phyloP scores from a whole-genome alignment of 1,140 invertebrate species.

The Pararge aegeria region DNA sequence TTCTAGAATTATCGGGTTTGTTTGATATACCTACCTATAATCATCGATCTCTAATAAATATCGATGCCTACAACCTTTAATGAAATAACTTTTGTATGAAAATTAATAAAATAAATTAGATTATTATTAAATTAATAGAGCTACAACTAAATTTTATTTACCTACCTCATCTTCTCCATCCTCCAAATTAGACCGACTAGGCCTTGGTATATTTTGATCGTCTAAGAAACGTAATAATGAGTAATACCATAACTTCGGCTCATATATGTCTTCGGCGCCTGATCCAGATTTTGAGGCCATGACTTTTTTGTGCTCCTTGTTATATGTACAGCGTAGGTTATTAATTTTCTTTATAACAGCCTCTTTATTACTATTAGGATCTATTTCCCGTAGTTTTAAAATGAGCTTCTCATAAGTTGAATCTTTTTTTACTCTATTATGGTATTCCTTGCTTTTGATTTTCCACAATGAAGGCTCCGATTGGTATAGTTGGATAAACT shows the following conservation, averaged over 20 bases:
- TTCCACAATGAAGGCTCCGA: conserved; percentile 15
- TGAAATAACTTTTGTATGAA: no score
- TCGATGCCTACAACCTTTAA: no score
- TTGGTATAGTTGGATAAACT: no score
- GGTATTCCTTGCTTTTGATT: conserved; percentile 13
- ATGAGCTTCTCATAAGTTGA: conserved; percentile 15
- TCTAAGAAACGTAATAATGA: conserved; percentile 3
- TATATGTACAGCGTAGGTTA: conserved; percentile 15
- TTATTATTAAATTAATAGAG: no score
- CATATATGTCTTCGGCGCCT: conserved; percentile 3
- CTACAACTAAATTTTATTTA: no score
- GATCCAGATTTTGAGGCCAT: conserved; percentile 5
- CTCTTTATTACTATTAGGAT: conserved; percentile 1
- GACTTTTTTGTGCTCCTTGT: conserved; percentile 15
- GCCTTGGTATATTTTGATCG: not conserved
- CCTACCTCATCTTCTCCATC: no score
- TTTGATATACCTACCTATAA: no score
- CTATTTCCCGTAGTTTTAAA: conserved; percentile 8
- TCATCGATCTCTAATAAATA: no score
- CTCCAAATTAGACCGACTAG: conserved; percentile 5
- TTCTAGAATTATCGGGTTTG: no score
- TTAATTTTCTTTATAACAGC: conserved; percentile 16
- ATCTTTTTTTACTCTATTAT: conserved; percentile 12
- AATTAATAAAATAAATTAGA: no score
- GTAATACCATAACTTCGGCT: conserved; percentile 13